These are phyloP conservation scores for Sphenodon punctatus DNA, from an alignment of 2,797 vertebrate genomes.

Conservation along the genomic window DNA sequence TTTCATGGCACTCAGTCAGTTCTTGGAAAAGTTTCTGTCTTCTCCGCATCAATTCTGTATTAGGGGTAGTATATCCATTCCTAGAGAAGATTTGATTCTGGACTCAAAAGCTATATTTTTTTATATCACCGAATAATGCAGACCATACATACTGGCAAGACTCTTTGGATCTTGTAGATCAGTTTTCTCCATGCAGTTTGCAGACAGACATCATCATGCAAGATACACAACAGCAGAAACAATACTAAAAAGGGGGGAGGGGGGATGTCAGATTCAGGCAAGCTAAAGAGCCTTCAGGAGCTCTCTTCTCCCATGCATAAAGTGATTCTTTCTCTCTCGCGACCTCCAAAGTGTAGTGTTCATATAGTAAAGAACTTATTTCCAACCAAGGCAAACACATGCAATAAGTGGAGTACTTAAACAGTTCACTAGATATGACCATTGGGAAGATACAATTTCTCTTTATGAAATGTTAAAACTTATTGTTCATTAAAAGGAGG, in stretches of 20 bases:
- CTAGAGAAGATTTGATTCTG: not conserved
- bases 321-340: not conserved
- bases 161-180: not conserved
- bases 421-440: not conserved
- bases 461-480: slow-evolving; percentile 3
- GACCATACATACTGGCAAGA: not conserved
- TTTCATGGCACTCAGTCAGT: not conserved
- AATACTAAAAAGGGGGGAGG: not conserved
- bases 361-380: not conserved
- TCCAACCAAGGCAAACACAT: not conserved
- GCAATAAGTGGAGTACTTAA: fast-evolving
- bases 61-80: fast-evolving
- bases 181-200: too few species aligned
- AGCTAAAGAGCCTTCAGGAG: not conserved
- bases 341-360: not conserved
- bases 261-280: not conserved
- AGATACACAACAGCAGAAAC: not conserved
- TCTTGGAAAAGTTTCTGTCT: not conserved
- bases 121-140: not conserved
- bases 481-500: not conserved
- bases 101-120: not conserved
- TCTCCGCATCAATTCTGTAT: not conserved
- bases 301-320: not conserved
- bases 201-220: not conserved
- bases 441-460: not conserved